Evolutionary conservation across 2,113 vertebrate genomes (phyloP).

Genomic region (Ammospiza caudacuta): DNA sequence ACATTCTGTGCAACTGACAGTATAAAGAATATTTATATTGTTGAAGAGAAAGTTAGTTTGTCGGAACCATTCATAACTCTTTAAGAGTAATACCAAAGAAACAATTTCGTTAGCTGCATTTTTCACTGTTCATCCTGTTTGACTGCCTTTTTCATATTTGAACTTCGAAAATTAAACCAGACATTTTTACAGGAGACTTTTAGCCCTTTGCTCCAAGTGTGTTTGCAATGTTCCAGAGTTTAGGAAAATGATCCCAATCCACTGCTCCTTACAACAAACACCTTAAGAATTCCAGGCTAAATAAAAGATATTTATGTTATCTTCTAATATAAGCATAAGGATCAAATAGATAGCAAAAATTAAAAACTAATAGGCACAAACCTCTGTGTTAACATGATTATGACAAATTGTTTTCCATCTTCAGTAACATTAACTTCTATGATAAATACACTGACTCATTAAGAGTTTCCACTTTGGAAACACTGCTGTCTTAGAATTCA

Average conservation of each 20-base stretch:
- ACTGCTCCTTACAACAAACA: not conserved
- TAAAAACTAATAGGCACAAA: not conserved
- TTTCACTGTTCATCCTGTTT: not conserved
- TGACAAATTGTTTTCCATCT: not conserved
- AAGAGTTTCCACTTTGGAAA: not conserved
- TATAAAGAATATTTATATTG: not conserved
- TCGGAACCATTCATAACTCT: not conserved
- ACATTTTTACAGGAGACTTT: not conserved
- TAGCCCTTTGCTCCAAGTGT: not conserved
- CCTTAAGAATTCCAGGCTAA: not conserved
- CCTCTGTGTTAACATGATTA: not conserved
- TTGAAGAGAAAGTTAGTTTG: not conserved
- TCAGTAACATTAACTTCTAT: not conserved
- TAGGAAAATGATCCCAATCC: not conserved
- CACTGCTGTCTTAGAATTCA: not conserved
- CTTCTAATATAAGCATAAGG: not conserved
- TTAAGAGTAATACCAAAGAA: not conserved
- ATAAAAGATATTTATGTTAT: not conserved
- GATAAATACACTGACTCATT: not conserved
- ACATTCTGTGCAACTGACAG: not conserved
- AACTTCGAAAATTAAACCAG: not conserved
- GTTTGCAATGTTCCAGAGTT: not conserved
- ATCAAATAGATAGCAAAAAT: not conserved
- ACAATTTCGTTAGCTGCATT: not conserved
- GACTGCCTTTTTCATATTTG: not conserved